Evolutionary conservation across 2,113 vertebrate species (phyloP), one percentile per base, ranked within the genome.

Genomic region (Hucho hucho): DNA sequence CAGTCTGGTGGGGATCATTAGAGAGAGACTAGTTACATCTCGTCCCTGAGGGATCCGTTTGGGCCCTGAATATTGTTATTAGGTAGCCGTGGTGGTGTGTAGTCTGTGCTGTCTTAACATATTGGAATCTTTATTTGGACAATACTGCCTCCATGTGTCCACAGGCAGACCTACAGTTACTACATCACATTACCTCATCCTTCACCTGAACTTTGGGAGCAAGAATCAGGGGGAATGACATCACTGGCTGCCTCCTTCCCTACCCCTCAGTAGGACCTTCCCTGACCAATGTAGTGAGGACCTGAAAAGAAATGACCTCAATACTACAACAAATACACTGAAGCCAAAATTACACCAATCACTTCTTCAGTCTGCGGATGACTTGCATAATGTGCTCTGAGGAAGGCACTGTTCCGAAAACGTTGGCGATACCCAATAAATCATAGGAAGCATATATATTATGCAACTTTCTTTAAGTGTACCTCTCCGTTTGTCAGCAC

Each of bases 111-210:
- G 49, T 53, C 16, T 18, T 14, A 24, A 1, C 6, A 22, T 61
- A 24, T 61, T 61, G n/a, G 6, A 53, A 22, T 61, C 16, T 5
- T 18, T 56, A 20, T 20, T 49, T 32, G 22, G 68, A 6, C 78
- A 81, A 84, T 28, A 6, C 83, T 85, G 88, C 90, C 84, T 72
- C 74, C 88, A 88, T 64, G 85, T 86, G 87, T 37, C 28, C 65
- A 29, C 29, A 18, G 18, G 16, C 3, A 32, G 65, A 37, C 28
- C 18, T 37, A 20, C 65, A 43, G 24, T 6, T 28, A 22, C 24
- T 26, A 67, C 18, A 14, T 4, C n/a, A 43, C 26, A 37, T 14
- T 29, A 12, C 6, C 29, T 37, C 29, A n/a, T 16, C 25, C 25
- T 28, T 22, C 12, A 43, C 9, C 9, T 4, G 12, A 53, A 53